Conservation (phyloP, 2,113 vertebrate genomes). For the Tragelaphus scriptus region DNA sequence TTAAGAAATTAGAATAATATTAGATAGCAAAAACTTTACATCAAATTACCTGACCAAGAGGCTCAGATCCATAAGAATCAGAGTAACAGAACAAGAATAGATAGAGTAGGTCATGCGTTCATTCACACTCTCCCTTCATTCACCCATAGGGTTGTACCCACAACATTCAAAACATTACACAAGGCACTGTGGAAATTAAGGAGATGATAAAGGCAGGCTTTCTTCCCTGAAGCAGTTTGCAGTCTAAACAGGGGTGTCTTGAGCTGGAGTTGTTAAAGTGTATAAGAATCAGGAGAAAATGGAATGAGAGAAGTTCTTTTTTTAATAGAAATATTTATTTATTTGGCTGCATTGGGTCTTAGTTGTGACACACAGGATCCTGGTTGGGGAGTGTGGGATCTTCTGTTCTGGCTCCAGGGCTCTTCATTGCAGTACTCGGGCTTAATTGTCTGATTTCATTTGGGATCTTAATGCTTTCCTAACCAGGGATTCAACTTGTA, state of each 20-base stretch:
- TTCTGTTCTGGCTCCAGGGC: neutral
- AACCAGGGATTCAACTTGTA: neutral
- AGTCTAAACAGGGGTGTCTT: neutral
- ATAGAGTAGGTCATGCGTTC: neutral
- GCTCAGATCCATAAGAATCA: neutral
- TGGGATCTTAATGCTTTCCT: neutral
- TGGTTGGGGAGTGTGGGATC: neutral
- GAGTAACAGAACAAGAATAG: neutral
- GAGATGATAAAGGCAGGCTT: neutral
- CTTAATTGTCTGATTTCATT: neutral
- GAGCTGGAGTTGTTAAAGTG: neutral
- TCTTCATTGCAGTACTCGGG: rapidly evolving
- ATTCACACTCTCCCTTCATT: neutral
- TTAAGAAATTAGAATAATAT: neutral
- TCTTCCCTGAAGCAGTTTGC: neutral
- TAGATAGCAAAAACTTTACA: neutral
- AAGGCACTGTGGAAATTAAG: neutral
- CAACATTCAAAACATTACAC: neutral
- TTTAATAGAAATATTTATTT: neutral
- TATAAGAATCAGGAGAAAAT: neutral
- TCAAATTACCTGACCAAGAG: neutral
- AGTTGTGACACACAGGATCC: neutral
- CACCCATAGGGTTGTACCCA: neutral
- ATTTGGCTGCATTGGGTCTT: neutral
- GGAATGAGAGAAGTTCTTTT: neutral